Conservation (phyloP, 2,888 invertebrate genomes). For the Drosophila atripex region DNA sequence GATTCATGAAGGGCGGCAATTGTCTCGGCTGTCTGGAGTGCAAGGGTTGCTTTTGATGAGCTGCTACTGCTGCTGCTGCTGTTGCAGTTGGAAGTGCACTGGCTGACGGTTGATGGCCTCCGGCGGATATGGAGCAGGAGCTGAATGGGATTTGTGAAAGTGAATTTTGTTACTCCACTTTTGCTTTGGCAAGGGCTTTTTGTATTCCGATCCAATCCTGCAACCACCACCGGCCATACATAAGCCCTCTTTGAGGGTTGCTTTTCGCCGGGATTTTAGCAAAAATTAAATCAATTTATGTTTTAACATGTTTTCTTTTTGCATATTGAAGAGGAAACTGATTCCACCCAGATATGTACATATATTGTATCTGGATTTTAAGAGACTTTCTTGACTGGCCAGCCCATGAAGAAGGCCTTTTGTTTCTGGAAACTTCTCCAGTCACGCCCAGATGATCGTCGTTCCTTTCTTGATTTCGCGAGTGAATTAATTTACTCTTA, state of each 20-base stretch:
- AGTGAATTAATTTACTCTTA: constrained; percentile 41
- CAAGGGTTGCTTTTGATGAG: constrained; percentile 41
- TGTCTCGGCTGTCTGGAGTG: constrained; percentile 18
- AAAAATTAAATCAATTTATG: constrained; percentile 51
- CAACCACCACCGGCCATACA: constrained; percentile 34
- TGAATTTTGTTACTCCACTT: constrained; percentile 38
- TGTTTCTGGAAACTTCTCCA: constrained; percentile 25
- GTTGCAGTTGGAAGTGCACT: constrained; percentile 40
- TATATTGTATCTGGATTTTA: constrained; percentile 9
- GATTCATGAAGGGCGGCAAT: constrained; percentile 29
- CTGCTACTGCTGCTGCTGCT: background rate
- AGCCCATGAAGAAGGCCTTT: constrained; percentile 15
- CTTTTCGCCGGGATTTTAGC: constrained; percentile 23
- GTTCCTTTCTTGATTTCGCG: background rate
- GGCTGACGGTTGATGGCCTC: constrained; percentile 24
- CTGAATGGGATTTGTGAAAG: constrained; percentile 38
- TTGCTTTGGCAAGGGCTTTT: constrained; percentile 3
- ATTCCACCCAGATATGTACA: background rate
- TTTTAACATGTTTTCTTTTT: constrained; percentile 39
- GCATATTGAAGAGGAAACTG: background rate
- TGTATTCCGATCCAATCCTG: constrained; percentile 7
- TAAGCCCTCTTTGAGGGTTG: constrained; percentile 21
- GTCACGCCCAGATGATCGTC: constrained; percentile 19
- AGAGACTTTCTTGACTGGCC: constrained; percentile 12
- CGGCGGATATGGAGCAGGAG: constrained; percentile 40